Percentiles rank a stretch among this genome's conserved stretches.
Conservation (phyloP, 2,888 invertebrate species). For the Eurytoma californica region DNA sequence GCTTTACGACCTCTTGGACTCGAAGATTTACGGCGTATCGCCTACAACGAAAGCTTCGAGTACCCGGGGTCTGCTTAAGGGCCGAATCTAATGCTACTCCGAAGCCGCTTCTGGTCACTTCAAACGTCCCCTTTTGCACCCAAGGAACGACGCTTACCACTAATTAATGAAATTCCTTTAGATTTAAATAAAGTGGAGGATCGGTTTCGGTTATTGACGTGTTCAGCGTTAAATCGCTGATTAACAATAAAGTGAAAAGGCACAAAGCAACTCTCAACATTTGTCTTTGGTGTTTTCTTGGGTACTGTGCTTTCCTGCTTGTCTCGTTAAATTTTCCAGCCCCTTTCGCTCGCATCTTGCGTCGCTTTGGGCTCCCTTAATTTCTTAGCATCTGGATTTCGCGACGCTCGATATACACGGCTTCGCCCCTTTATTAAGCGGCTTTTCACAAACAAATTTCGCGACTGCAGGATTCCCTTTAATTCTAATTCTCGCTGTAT, state of each 20-base stretch:
- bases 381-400: slow-evolving; percentile 17
- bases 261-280: slow-evolving; percentile 21
- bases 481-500: not conserved
- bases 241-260: slow-evolving; percentile 62
- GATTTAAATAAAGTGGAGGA: slow-evolving; percentile 16
- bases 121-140: slow-evolving; percentile 46
- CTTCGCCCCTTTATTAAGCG: not conserved
- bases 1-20: slow-evolving; percentile 65
- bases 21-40: slow-evolving; percentile 70
- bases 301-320: slow-evolving; percentile 26
- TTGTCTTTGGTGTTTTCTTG: too few relatives aligned
- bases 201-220: not conserved
- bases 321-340: slow-evolving; percentile 42
- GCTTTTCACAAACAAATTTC: not conserved
- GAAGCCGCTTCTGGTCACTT: slow-evolving; percentile 55
- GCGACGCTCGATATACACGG: not conserved
- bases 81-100: slow-evolving; percentile 41
- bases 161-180: slow-evolving; percentile 54
- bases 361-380: slow-evolving; percentile 23
- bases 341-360: slow-evolving; percentile 20
- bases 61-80: slow-evolving; percentile 51
- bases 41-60: slow-evolving; percentile 58
- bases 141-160: slow-evolving; percentile 48
- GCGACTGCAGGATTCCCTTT: not conserved
- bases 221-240: slow-evolving; percentile 62